Conservation (phyloP, 2,888 invertebrate genomes). For the Oegoconia quadripuncta region DNA sequence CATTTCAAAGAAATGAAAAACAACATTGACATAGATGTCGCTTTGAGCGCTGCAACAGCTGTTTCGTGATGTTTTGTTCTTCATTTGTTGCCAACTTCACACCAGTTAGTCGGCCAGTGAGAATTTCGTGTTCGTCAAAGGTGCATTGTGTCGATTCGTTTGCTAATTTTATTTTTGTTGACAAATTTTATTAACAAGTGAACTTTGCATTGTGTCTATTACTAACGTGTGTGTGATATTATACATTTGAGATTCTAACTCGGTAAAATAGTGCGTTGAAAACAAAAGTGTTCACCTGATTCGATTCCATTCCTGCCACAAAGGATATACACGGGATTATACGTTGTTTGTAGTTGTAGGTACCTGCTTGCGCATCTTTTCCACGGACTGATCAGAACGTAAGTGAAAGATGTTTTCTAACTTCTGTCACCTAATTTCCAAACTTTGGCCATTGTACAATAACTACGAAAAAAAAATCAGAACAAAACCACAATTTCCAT, state of each 20-base stretch:
- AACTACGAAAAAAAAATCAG: background rate
- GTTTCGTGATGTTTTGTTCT: slow-evolving; percentile 45
- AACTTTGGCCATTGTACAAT: background rate
- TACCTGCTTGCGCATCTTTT: slow-evolving; percentile 41
- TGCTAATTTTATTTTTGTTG: slow-evolving; percentile 38
- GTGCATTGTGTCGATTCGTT: slow-evolving; percentile 39
- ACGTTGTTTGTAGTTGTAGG: slow-evolving; percentile 25
- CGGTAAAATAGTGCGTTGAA: slow-evolving; percentile 12
- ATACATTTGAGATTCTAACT: too few relatives aligned
- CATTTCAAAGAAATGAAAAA: too few relatives aligned
- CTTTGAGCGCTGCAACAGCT: slow-evolving; percentile 45
- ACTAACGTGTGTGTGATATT: slow-evolving; percentile 18
- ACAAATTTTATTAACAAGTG: slow-evolving; percentile 41
- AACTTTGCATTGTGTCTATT: slow-evolving; percentile 22
- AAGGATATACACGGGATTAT: slow-evolving; percentile 57
- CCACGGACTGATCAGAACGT: slow-evolving; percentile 37
- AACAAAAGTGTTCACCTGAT: slow-evolving; percentile 35
- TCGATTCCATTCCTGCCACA: slow-evolving; percentile 47
- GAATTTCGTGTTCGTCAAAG: slow-evolving; percentile 44
- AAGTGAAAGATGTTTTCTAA: slow-evolving; percentile 5
- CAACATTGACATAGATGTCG: slow-evolving; percentile 25
- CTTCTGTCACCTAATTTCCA: background rate
- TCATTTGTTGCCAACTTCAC: slow-evolving; percentile 52
- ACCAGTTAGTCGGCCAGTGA: slow-evolving; percentile 33
- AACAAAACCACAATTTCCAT: background rate